A percentile compares a stretch with the other conserved stretches of the same genome.
These are phyloP conservation scores for Tenualosa ilisha DNA, from an alignment of 2,797 vertebrate genomes.

Conservation along the genomic window DNA sequence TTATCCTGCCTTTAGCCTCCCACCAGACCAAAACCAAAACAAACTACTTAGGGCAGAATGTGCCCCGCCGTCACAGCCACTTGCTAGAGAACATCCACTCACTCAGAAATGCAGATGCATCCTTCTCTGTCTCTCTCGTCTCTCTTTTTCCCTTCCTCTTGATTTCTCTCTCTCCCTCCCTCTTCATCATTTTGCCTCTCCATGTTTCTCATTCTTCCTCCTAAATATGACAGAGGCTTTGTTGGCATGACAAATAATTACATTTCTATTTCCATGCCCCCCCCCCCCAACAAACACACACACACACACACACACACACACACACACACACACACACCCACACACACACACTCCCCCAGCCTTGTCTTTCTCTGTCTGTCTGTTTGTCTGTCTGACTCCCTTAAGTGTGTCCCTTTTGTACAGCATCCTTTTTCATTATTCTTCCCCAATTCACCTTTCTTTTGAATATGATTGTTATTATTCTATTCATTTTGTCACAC, in stretches of 20 bases:
- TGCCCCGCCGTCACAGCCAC: constrained; percentile 14
- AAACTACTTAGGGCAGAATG: constrained; percentile 29
- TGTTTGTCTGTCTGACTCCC: not conserved
- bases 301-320: no score
- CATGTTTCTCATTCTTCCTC: not conserved
- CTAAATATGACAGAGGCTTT: not conserved
- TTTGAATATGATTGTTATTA: not conserved
- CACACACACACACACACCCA: no score
- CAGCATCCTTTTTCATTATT: not conserved
- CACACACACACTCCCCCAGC: not conserved
- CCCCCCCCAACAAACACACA: no score
- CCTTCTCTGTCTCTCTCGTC: not conserved
- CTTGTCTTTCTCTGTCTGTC: not conserved
- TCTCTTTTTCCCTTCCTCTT: not conserved
- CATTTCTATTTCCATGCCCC: not conserved
- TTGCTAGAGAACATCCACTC: not conserved
- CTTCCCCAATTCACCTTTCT: not conserved
- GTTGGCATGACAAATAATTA: not conserved
- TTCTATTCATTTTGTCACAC: not conserved
- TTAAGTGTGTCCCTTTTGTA: not conserved
- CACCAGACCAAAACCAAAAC: constrained; percentile 5
- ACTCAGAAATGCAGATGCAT: not conserved
- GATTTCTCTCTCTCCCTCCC: not conserved
- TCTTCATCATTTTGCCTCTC: not conserved
- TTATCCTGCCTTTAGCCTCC: not conserved